phyloP scores from a whole-genome alignment of 2,888 invertebrate species.

The Drosophila rellima region DNA sequence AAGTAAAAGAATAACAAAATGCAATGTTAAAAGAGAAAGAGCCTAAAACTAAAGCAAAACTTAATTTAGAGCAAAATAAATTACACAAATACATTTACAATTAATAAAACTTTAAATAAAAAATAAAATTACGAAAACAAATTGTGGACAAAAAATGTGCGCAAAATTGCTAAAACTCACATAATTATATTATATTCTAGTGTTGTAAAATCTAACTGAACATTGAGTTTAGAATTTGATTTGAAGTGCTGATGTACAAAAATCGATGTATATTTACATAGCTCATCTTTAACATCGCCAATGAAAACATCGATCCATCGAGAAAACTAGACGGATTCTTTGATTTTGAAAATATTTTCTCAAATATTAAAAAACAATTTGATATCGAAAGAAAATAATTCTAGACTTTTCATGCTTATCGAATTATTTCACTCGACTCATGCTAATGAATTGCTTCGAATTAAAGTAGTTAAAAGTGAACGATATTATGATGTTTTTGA shows the following conservation, averaged over 20 bases:
- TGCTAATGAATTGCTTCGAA: neutral
- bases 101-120: conserved; percentile 76
- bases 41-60: conserved; percentile 56
- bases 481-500: neutral
- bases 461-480: neutral
- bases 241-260: too few species aligned
- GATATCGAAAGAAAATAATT: too few species aligned
- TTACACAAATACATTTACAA: conserved; percentile 74
- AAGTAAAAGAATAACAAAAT: conserved; percentile 34
- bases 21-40: conserved; percentile 52
- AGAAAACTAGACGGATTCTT: too few species aligned
- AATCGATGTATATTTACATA: too few species aligned
- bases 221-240: neutral
- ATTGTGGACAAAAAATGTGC: conserved; percentile 59
- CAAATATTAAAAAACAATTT: too few species aligned
- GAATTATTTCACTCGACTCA: neutral
- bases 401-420: neutral
- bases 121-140: conserved; percentile 34
- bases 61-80: conserved; percentile 78
- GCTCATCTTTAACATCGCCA: too few species aligned
- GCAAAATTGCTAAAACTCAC: conserved; percentile 45
- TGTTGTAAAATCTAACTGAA: neutral
- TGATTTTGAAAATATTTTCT: too few species aligned
- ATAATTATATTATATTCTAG: conserved; percentile 10
- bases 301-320: too few species aligned